Base-by-base conservation (phyloP, 1,140 invertebrate species). In the Myzus persicae region DNA sequence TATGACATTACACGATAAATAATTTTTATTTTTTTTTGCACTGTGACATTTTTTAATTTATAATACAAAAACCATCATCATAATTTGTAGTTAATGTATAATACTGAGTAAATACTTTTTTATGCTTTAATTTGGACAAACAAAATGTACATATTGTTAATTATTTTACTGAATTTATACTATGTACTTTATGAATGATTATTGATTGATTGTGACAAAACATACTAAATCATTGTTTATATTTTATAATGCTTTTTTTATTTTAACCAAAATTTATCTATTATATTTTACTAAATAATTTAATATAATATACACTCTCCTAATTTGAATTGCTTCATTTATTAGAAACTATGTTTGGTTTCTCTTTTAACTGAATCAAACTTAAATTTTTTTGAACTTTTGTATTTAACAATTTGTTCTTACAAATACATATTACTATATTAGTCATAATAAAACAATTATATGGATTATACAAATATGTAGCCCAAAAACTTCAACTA, bases 1-100 rank as follows among this genome's bases (percentile, higher is more conserved):
- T 91, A 91, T 91, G 67, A 91, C 67, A 44, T 88, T 88, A 88
- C 48, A 38, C 2, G 20, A 54, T 89, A 89, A 54, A 40, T 89
- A 40, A 54, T 89, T 54, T 26, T 2, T 22, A 40, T 89, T 38
- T 26, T 38, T 5, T 89, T 89, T 89, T 20, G 46, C 18, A 54
- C 48, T 89, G 48, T 89, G 22, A 38, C 20, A 24, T 54, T 40
- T n/a, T 48, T 38, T 89, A 18, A 18, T 26, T 54, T 54, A 38
- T 89, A 38, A 88, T n/a, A 36, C 48, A 88, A 88, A n/a, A 48
- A 54, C 48, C 84, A 18, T 48, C 22, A 89, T 40, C 11, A 84
- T 84, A 38, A 42, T 84, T 44, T 85, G 1, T 44, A 46, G 26
- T 85, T 85, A 18, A 26, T 85, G 40, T 85, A 85, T 8, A 84